Evolutionary conservation across 2,113 vertebrate species (phyloP).

Genomic region (Etheostoma cragini): DNA sequence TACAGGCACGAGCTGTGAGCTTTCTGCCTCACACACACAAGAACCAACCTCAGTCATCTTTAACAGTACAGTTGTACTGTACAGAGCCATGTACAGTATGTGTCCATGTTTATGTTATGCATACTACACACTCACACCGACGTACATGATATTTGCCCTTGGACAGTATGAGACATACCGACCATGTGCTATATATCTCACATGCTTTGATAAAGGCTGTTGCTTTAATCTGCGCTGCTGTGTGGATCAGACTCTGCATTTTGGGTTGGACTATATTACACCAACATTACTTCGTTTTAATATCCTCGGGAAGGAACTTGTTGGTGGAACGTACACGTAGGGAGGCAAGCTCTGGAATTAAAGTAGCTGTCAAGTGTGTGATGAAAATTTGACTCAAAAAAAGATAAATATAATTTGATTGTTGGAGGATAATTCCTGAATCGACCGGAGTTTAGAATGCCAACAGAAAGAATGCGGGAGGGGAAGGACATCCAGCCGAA

Average conservation of each 20-base stretch:
- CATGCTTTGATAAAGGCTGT: neutral
- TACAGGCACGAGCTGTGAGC: conserved; percentile 6
- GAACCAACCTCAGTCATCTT: neutral
- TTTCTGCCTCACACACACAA: conserved; percentile 8
- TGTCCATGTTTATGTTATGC: neutral
- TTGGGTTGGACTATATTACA: neutral
- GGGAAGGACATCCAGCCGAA: no score
- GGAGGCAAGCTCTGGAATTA: no score
- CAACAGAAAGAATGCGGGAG: no score
- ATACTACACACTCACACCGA: conserved; percentile 18
- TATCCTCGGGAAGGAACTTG: no score
- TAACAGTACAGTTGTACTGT: neutral
- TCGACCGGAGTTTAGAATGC: no score
- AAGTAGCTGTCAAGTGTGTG: no score
- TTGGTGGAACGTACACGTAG: no score
- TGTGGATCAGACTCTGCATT: neutral
- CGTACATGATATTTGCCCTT: neutral
- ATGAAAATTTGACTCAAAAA: no score
- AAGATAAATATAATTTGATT: no score
- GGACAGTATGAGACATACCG: neutral
- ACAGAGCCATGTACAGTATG: neutral
- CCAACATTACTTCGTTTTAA: no score
- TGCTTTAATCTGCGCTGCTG: conserved; percentile 6
- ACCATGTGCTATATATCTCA: neutral
- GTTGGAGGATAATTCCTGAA: no score